phyloP scores from a whole-genome alignment of 2,797 vertebrate genomes.

The Onychomys arenicola region DNA sequence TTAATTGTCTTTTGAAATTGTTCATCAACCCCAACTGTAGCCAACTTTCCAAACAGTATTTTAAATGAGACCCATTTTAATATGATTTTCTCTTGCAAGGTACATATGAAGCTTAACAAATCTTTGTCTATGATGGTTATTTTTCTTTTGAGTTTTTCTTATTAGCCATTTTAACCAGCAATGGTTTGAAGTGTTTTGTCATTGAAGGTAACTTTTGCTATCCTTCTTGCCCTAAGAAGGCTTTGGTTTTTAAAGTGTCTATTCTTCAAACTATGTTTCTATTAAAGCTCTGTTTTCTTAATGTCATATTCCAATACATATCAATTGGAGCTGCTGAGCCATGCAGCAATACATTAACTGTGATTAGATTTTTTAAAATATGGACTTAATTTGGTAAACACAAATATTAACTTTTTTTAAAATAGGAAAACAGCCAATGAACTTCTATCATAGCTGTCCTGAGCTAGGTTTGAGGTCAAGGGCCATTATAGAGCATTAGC shows the following conservation, averaged over 20 bases:
- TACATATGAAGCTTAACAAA: background rate
- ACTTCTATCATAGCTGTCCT: background rate
- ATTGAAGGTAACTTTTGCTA: background rate
- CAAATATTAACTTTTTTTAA: background rate
- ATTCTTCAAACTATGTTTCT: background rate
- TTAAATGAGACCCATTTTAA: conserved; percentile 49
- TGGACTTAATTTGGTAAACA: background rate
- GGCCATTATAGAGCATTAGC: background rate
- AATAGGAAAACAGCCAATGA: conserved; percentile 8
- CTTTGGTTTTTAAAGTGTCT: conserved; percentile 18
- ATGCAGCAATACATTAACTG: background rate
- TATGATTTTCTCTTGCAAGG: conserved; percentile 31
- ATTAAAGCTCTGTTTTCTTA: conserved; percentile 35
- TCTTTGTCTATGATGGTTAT: conserved; percentile 1
- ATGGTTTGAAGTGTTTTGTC: conserved; percentile 28
- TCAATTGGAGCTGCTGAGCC: background rate
- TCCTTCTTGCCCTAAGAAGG: background rate
- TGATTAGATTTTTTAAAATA: background rate
- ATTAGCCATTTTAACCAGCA: conserved; percentile 28
- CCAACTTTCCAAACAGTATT: conserved; percentile 49
- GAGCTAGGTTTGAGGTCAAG: background rate
- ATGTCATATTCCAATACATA: conserved; percentile 32
- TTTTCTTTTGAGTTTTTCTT: background rate
- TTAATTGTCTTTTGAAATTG: conserved; percentile 59
- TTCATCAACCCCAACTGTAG: conserved; percentile 41